phyloP scores from a whole-genome alignment of 2,888 invertebrate species.

The Seira sanloemensis region DNA sequence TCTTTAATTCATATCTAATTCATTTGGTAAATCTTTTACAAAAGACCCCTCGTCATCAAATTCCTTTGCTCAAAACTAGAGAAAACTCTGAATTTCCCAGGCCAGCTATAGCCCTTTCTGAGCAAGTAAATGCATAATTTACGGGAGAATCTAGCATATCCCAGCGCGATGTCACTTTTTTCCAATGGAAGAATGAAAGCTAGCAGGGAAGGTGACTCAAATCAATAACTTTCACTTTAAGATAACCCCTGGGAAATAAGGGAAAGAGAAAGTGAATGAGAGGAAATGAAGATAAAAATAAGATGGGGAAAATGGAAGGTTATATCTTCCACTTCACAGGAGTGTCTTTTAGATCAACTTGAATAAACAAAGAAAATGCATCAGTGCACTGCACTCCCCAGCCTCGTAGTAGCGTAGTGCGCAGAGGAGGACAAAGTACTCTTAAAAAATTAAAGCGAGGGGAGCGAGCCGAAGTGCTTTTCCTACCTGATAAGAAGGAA shows the following conservation, averaged over 20 bases:
- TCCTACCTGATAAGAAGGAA: constrained; percentile 77
- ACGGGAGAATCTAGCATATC: constrained; percentile 15
- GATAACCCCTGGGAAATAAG: constrained; percentile 72
- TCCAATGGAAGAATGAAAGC: constrained; percentile 54
- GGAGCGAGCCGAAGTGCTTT: neutral
- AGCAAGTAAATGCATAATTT: too few relatives aligned
- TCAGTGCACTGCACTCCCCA: neutral
- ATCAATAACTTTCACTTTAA: constrained; percentile 73
- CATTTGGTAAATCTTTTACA: neutral
- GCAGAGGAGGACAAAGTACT: neutral
- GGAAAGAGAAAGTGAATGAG: constrained; percentile 27
- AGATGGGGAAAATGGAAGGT: neutral
- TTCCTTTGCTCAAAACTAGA: neutral
- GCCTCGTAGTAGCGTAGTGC: neutral
- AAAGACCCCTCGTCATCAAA: neutral
- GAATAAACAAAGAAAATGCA: constrained; percentile 23
- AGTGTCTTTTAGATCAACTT: neutral
- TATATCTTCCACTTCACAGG: too few relatives aligned
- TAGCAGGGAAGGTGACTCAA: constrained; percentile 61
- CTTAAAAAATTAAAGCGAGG: constrained; percentile 23
- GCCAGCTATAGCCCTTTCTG: neutral
- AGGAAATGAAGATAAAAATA: constrained; percentile 60
- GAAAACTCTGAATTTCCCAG: constrained; percentile 16
- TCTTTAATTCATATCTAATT: neutral
- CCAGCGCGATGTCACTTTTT: too few relatives aligned